phyloP scores from a whole-genome alignment of 2,113 vertebrate species.

The Raja brachyura region DNA sequence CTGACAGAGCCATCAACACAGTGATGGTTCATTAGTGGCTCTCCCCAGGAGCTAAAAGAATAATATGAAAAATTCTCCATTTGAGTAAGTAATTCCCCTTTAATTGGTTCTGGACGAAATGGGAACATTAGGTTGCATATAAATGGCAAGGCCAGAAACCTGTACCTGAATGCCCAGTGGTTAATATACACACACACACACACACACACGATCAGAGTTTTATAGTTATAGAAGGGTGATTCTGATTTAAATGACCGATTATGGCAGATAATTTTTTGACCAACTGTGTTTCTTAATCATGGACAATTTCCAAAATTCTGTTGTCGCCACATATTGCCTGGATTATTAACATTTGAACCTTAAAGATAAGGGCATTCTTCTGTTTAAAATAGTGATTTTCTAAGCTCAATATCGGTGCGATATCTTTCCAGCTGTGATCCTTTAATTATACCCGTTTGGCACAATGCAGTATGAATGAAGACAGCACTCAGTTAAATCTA shows the following conservation, averaged over 20 bases:
- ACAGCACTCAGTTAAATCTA: not conserved
- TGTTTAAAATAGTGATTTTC: not conserved
- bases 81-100: not conserved
- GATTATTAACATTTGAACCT: not conserved
- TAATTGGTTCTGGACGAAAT: not conserved
- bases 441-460: not conserved
- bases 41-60: not conserved
- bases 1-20: not conserved
- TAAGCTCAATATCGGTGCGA: not conserved
- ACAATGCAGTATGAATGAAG: not conserved
- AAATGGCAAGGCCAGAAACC: not conserved
- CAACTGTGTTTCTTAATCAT: no score
- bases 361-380: not conserved
- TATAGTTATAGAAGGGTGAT: no score
- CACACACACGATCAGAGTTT: not conserved
- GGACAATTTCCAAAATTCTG: no score
- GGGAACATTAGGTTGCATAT: not conserved
- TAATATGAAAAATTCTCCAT: not conserved
- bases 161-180: not conserved
- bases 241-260: no score
- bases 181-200: not conserved
- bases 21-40: not conserved
- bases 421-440: not conserved
- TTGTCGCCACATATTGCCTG: not conserved
- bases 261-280: no score